A percentile compares a stretch with the other conserved stretches of the same genome.
Conservation (phyloP, 92 coral and sea anemone genomes). For the Umimayanthus kanabou region DNA sequence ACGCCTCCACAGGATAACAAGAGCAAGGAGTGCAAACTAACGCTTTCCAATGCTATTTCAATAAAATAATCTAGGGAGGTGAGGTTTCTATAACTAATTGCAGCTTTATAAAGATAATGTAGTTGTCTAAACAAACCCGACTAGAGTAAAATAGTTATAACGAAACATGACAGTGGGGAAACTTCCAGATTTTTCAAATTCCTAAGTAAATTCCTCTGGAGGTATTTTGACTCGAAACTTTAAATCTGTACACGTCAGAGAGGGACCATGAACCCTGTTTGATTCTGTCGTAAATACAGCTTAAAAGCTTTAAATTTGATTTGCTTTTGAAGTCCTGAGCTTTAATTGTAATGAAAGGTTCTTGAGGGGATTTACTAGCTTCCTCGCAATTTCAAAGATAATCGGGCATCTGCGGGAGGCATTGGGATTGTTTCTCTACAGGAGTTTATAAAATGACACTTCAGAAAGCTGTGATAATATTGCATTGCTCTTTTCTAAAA, state of each 20-base stretch:
- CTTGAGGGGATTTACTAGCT: background rate
- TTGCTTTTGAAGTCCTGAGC: background rate
- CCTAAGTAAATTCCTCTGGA: background rate
- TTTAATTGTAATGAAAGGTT: background rate
- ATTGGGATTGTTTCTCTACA: background rate
- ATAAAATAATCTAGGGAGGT: background rate
- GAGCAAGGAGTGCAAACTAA: too few relatives aligned
- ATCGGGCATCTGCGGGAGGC: background rate
- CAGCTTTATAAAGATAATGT: background rate
- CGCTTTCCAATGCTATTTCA: background rate
- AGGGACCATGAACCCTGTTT: background rate
- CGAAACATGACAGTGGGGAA: background rate
- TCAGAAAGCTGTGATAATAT: background rate
- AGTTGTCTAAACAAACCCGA: slow-evolving; percentile 32
- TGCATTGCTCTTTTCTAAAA: background rate
- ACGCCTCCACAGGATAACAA: slow-evolving; percentile 31
- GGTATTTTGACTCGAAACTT: background rate
- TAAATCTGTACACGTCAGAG: background rate
- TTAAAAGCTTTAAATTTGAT: background rate
- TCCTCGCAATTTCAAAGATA: too few relatives aligned
- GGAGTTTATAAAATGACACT: background rate
- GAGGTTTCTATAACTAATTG: background rate
- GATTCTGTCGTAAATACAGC: background rate
- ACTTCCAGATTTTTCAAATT: background rate
- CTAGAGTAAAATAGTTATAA: background rate